A percentile compares a stretch with the other conserved stretches of the same genome.
These are phyloP conservation scores for Ianthella basta DNA, from an alignment of 37 sponge, comb jelly and placozoan genomes.

Conservation along the genomic window DNA sequence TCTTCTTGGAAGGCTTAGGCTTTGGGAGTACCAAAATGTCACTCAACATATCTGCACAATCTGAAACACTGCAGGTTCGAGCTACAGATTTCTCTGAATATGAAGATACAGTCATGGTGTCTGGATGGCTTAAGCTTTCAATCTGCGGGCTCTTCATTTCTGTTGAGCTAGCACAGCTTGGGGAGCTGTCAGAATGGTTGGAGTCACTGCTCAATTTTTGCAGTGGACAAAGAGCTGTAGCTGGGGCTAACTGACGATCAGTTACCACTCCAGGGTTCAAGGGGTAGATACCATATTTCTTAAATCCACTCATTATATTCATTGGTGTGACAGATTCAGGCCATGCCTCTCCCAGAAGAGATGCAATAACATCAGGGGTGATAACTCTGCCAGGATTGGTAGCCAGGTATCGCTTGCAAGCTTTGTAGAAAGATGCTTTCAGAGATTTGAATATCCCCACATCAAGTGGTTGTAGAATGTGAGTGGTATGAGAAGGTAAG, in stretches of 20 bases:
- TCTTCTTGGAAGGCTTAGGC: no score
- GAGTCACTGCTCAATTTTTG: no score
- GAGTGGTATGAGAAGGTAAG: conserved; percentile 56
- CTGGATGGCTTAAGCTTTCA: no score
- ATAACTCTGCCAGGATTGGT: conserved; percentile 44
- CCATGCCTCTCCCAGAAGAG: conserved; percentile 44
- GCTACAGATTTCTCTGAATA: no score
- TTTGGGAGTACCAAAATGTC: no score
- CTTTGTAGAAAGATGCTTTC: conserved; percentile 47
- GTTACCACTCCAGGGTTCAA: conserved; percentile 49
- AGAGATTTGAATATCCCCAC: conserved; percentile 55
- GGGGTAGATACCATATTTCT: conserved; percentile 41
- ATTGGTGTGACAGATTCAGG: conserved; percentile 34
- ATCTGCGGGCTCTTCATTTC: no score
- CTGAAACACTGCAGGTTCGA: no score
- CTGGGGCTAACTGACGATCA: conserved; percentile 46
- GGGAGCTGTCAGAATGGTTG: no score
- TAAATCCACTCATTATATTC: conserved; percentile 52
- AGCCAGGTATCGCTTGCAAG: conserved; percentile 37
- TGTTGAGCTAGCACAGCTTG: no score
- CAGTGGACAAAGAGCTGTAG: no score
- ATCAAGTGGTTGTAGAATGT: conserved; percentile 64
- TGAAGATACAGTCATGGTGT: no score
- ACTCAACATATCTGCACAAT: no score
- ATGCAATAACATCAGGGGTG: conserved; percentile 38